A percentile compares a stretch with the other conserved stretches of the same genome.
Evolutionary conservation across 1,140 invertebrate genomes (phyloP).

Genomic region (Diprion similis): DNA sequence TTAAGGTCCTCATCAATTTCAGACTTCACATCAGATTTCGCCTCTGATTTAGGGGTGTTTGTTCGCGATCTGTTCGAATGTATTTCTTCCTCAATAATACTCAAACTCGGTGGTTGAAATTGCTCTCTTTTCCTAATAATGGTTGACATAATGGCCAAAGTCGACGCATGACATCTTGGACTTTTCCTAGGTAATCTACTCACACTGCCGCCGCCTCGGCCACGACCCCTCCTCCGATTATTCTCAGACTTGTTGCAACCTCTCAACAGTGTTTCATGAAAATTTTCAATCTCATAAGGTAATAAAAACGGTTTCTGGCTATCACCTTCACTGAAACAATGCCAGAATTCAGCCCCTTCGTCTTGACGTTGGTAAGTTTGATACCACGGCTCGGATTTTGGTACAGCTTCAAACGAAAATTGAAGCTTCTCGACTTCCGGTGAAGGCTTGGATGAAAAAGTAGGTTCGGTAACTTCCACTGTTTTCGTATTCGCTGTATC

Average conservation of each 20-base stretch:
- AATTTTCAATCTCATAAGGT: constrained; percentile 76
- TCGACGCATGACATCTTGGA: constrained; percentile 84
- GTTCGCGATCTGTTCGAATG: constrained; percentile 19
- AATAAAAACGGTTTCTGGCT: constrained; percentile 69
- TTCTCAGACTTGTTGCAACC: constrained; percentile 36
- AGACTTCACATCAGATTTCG: constrained; percentile 31
- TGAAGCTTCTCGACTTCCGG: constrained; percentile 69
- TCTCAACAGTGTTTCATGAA: constrained; percentile 45
- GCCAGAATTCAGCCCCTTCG: constrained; percentile 67
- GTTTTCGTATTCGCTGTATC: constrained; percentile 31
- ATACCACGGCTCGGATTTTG: constrained; percentile 78
- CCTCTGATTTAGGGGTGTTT: constrained; percentile 21
- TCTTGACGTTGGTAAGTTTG: constrained; percentile 79
- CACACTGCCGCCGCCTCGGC: constrained; percentile 39
- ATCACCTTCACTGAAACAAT: constrained; percentile 59
- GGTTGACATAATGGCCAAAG: constrained; percentile 75
- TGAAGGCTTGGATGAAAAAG: constrained; percentile 62
- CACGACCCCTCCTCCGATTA: constrained; percentile 44
- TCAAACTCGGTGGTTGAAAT: constrained; percentile 34
- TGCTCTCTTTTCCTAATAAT: constrained; percentile 55
- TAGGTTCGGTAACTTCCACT: constrained; percentile 34
- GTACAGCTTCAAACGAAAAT: constrained; percentile 79
- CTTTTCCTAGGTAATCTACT: constrained; percentile 79
- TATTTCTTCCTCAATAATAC: constrained; percentile 40
- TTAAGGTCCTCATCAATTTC: constrained; percentile 49